These are phyloP conservation scores for Tangara arthus DNA, from an alignment of 2,797 vertebrate genomes.

Conservation along the genomic window DNA sequence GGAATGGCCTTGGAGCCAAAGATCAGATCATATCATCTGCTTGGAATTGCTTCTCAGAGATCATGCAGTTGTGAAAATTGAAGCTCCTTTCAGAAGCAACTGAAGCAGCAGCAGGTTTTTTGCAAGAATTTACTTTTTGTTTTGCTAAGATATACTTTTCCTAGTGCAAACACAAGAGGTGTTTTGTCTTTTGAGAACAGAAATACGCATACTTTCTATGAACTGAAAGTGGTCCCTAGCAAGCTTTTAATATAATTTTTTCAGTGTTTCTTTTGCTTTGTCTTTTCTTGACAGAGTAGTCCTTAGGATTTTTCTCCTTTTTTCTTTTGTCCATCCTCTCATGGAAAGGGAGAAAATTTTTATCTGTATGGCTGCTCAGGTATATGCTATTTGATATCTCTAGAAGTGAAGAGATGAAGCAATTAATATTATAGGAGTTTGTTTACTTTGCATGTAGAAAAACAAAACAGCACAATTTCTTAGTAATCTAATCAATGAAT, in stretches of 20 bases:
- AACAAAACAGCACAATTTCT: background rate
- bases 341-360: background rate
- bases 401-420: background rate
- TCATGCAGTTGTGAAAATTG: background rate
- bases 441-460: background rate
- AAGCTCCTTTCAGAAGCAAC: slow-evolving; percentile 6
- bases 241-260: background rate
- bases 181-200: background rate
- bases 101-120: background rate
- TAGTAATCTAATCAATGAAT: background rate
- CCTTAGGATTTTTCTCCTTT: background rate
- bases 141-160: background rate
- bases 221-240: background rate
- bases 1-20: slow-evolving; percentile 55
- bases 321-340: background rate
- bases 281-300: background rate
- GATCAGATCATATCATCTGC: slow-evolving; percentile 48
- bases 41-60: slow-evolving; percentile 34
- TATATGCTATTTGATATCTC: background rate
- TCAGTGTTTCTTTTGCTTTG: background rate
- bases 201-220: background rate
- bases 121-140: background rate
- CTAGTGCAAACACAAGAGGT: background rate
- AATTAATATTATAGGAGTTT: background rate
- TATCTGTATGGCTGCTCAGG: background rate